A percentile compares a stretch with the other conserved stretches of the same genome.
These are phyloP conservation scores for Pteropus alecto DNA, from an alignment of 2,113 vertebrate species.

Conservation along the genomic window DNA sequence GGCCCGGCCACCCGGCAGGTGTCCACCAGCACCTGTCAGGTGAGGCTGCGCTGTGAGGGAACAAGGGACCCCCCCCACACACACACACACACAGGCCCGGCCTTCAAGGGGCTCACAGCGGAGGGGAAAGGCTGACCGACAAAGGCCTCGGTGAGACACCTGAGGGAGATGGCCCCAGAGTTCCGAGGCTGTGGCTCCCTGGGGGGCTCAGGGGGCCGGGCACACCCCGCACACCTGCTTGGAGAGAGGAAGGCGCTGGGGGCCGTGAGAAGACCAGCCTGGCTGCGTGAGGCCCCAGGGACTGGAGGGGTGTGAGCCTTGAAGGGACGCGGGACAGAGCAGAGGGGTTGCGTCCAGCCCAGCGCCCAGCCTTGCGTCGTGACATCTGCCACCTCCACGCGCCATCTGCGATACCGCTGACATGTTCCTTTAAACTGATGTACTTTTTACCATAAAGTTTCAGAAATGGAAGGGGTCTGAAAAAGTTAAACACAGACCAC, in stretches of 20 bases:
- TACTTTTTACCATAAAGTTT: neutral
- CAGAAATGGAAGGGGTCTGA: neutral
- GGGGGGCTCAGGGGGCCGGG: fast-evolving
- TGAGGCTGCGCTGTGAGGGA: fast-evolving
- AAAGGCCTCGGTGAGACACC: neutral
- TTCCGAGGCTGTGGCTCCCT: neutral
- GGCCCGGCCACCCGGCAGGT: neutral
- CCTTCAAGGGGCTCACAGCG: neutral
- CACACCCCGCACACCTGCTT: neutral
- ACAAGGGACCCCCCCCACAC: neutral
- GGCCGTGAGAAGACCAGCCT: neutral
- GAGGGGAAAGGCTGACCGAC: neutral
- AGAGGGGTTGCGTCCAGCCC: neutral
- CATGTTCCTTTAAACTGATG: neutral
- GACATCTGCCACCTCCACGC: neutral
- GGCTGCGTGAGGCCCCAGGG: neutral
- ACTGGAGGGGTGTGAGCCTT: neutral
- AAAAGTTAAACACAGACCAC: neutral
- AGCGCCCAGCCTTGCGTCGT: neutral
- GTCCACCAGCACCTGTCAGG: neutral
- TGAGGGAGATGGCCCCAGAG: no score
- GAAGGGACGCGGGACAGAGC: fast-evolving
- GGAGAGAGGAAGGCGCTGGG: neutral
- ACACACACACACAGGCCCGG: neutral
- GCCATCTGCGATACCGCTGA: neutral